Conservation (phyloP, 2,113 vertebrate genomes). For the Callipepla californica region DNA sequence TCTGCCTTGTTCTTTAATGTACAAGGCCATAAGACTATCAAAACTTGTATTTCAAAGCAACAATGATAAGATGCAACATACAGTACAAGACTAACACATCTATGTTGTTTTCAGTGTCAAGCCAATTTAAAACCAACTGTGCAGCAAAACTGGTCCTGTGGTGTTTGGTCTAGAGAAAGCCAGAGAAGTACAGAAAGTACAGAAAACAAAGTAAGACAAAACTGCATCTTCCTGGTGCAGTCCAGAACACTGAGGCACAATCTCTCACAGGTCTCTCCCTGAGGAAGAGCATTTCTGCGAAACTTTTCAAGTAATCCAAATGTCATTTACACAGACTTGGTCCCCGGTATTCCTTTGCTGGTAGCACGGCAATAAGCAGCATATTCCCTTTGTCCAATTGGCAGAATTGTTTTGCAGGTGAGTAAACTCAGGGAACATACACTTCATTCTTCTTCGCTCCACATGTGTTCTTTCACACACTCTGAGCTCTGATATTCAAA, state of each 20-base stretch:
- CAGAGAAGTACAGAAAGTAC: not conserved
- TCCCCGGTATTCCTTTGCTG: conserved; percentile 6
- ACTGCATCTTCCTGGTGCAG: not conserved
- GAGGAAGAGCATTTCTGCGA: conserved; percentile 9
- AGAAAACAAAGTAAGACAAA: not conserved
- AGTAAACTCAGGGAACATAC: not conserved
- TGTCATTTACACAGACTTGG: conserved; percentile 11
- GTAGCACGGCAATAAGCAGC: not conserved
- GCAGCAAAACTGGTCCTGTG: not conserved
- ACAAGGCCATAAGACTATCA: not conserved
- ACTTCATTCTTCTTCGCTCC: conserved; percentile 32
- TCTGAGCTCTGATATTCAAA: not conserved
- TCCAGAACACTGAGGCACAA: not conserved
- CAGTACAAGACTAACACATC: not conserved
- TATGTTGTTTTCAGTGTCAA: not conserved
- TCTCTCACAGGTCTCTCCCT: not conserved
- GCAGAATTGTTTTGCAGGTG: not conserved
- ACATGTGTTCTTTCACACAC: conserved; percentile 12
- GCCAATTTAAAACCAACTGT: not conserved
- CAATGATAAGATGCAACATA: not conserved
- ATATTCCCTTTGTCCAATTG: not conserved
- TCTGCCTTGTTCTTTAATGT: not conserved
- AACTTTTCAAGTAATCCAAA: conserved; percentile 26
- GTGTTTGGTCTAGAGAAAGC: not conserved
- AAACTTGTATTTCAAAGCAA: not conserved